Percentiles rank a stretch among this genome's conserved stretches.
phyloP scores from a whole-genome alignment of 2,113 vertebrate genomes.

The Rhabdornis inornatus region DNA sequence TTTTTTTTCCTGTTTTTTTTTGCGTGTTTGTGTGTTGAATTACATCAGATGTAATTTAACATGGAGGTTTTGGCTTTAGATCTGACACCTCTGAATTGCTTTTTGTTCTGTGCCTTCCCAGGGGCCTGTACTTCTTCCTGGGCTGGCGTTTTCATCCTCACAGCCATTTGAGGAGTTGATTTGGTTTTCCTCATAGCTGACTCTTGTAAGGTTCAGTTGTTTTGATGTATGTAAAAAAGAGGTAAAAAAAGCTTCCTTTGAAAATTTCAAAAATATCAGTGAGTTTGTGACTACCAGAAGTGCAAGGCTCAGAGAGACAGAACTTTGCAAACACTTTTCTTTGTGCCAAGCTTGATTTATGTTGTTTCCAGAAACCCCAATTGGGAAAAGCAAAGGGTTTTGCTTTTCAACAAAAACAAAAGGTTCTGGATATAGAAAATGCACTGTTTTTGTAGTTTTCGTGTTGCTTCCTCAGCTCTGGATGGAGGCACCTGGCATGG shows the following conservation, averaged over 20 bases:
- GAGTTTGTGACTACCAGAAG: neutral
- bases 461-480: neutral
- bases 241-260: neutral
- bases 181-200: neutral
- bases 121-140: neutral
- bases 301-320: neutral
- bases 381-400: neutral
- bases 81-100: neutral
- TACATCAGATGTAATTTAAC: neutral
- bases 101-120: neutral
- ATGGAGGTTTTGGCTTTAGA: slow-evolving; percentile 6
- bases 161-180: neutral
- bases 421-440: neutral
- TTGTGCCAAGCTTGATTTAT: neutral
- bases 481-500: neutral
- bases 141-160: neutral
- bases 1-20: neutral
- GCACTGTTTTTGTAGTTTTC: rapidly evolving
- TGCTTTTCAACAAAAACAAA: too few species aligned
- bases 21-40: neutral
- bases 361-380: neutral
- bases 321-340: neutral
- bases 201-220: neutral
- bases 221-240: neutral
- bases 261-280: neutral